phyloP scores from a whole-genome alignment of 2,113 vertebrate species.

The Serranochromis macrocephalus region DNA sequence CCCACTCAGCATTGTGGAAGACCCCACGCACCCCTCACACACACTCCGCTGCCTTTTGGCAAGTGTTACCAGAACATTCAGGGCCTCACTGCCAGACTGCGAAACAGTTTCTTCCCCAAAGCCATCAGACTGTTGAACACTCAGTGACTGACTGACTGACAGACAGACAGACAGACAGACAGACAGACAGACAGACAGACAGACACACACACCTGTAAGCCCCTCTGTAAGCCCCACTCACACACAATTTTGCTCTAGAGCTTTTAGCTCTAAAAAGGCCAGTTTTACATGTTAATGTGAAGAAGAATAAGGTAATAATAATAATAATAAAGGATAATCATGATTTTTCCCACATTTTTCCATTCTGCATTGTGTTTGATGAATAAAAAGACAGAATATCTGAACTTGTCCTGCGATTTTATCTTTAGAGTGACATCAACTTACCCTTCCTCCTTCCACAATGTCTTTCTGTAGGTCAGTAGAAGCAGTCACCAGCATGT shows the following conservation, averaged over 20 bases:
- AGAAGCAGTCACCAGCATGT: slow-evolving; percentile 81
- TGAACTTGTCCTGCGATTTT: not conserved
- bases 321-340: not conserved
- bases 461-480: slow-evolving; percentile 95
- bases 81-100: not conserved
- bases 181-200: not conserved
- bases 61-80: not conserved
- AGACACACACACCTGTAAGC: not conserved
- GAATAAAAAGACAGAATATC: not conserved
- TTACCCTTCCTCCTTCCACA: slow-evolving; percentile 89
- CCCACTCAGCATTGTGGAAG: not conserved
- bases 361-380: not conserved
- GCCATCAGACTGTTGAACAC: not conserved
- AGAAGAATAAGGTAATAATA: too few species aligned
- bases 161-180: too few species aligned
- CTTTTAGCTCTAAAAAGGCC: too few species aligned
- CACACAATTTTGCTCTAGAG: too few species aligned
- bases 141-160: not conserved
- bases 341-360: not conserved
- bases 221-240: not conserved
- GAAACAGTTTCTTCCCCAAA: not conserved
- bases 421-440: slow-evolving; percentile 8
- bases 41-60: not conserved
- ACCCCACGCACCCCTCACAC: not conserved
- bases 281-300: too few species aligned